Evolutionary conservation across 2,888 invertebrate genomes (phyloP), one percentile per base, ranked within the genome.

Genomic region (Athrips mouffetella): DNA sequence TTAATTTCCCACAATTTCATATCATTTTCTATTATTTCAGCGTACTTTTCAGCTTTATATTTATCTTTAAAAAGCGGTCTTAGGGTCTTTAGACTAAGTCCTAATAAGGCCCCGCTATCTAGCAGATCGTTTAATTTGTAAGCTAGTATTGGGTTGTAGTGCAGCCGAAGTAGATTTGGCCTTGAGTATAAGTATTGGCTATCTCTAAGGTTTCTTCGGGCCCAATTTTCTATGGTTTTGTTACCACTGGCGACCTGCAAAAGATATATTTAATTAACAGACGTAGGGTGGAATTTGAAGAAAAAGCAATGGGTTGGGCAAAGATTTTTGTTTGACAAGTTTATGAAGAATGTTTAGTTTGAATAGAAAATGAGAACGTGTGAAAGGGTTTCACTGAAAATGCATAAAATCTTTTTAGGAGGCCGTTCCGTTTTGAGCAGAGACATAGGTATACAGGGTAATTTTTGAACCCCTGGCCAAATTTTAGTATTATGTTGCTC

Each of bases 21-120:
- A 76, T 94, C 94, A 77, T 96, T 96, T 72, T 95, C 95, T 45
- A 96, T 90, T n/a, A 95, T 92, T 78, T 96, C 96, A 27, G 92
- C 91, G 73, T 94, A 96, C 91, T 92, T 94, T 47, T 91, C 89
- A 41, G 91, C 89, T 72, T 93, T 94, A 3, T 81, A 75, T 2
- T 89, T 88, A 54, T 95, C 93, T 55, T 91, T 91, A 71, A 96
- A 95, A 1, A 94, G 89, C 0, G 94, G 93, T 51, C 92, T 91
- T 13, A 96, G 73, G 0, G 94, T 93, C 62, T 93, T 93, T 45
- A 96, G 78, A 48, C 93, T 91, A 23, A 96, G 77, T 61, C 94
- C 93, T 25, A 96, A 77, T 35, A 96, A 87, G 0, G 96, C 96
- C 60, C 94, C 94, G 70, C 94, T 93, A 51, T 92, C 92, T 23